Conservation (phyloP, 1,140 invertebrate genomes). For the Trachelipus rathkii region DNA sequence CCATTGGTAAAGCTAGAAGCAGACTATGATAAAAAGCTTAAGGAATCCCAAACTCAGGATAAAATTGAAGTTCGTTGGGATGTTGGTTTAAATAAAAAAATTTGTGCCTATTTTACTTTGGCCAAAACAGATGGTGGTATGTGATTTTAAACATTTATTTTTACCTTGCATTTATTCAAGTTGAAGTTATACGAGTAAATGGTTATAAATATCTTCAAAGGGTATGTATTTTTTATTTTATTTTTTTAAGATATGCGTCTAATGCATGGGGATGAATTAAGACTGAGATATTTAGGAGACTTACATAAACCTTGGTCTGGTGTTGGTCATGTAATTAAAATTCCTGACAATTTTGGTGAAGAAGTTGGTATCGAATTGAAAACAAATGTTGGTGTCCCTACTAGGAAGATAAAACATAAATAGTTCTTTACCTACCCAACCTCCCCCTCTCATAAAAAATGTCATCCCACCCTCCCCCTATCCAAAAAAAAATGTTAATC, state of each 20-base stretch:
- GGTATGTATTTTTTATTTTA: not conserved
- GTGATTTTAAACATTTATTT: not conserved
- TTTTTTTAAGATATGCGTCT: constrained; percentile 90
- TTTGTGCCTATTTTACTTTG: constrained; percentile 94
- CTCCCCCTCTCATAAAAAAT: too few species aligned
- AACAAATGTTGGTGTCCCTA: constrained; percentile 79
- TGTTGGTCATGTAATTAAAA: constrained; percentile 94
- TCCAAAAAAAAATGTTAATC: too few species aligned
- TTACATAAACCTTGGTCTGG: constrained; percentile 90
- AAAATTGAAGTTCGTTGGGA: constrained; percentile 95
- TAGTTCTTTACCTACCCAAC: too few species aligned
- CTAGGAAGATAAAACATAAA: too few species aligned
- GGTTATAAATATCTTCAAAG: too few species aligned
- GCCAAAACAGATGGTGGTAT: constrained; percentile 87
- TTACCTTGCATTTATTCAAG: too few species aligned
- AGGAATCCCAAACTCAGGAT: constrained; percentile 97
- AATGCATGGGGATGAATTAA: constrained; percentile 98
- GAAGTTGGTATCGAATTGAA: constrained; percentile 97
- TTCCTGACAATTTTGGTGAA: constrained; percentile 97
- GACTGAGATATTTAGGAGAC: constrained; percentile 89
- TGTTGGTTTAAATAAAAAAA: constrained; percentile 90
- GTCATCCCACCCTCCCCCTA: too few species aligned
- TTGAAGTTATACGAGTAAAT: too few species aligned
- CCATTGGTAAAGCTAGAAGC: constrained; percentile 96
- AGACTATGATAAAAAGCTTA: constrained; percentile 95